phyloP scores from a whole-genome alignment of 2,113 vertebrate genomes.

The Saguinus imperator region DNA sequence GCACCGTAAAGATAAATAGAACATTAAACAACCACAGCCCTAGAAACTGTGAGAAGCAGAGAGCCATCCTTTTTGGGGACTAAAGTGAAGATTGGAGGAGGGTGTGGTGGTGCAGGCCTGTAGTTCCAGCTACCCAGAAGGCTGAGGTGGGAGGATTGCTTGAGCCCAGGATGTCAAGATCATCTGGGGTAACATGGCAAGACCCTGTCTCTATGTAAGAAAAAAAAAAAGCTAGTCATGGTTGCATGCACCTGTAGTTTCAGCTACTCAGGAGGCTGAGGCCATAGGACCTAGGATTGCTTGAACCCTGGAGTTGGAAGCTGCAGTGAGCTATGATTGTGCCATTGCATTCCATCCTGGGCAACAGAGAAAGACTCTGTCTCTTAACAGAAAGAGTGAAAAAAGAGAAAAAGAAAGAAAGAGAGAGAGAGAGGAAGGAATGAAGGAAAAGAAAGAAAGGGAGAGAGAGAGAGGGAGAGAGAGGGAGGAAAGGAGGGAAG shows the following conservation, averaged over 20 bases:
- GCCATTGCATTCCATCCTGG: background rate
- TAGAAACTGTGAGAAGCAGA: background rate
- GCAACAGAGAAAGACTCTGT: background rate
- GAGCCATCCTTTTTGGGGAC: background rate
- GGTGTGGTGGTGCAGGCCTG: too few relatives aligned
- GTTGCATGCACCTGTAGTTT: background rate
- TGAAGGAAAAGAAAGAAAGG: rapidly evolving
- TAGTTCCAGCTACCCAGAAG: background rate
- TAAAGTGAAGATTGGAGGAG: background rate
- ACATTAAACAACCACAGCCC: background rate
- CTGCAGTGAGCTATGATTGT: background rate
- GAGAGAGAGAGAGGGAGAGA: rapidly evolving
- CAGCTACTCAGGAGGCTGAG: background rate
- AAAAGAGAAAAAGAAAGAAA: too few relatives aligned
- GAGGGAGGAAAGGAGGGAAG: too few relatives aligned
- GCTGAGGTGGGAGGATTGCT: background rate
- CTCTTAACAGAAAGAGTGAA: too few relatives aligned
- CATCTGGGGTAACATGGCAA: background rate
- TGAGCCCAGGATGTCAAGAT: background rate
- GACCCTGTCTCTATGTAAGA: background rate
- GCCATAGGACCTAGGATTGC: background rate
- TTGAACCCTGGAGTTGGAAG: background rate
- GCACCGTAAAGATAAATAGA: background rate
- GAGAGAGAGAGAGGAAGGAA: rapidly evolving
- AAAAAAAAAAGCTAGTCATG: background rate